Conservation (phyloP, 1,140 invertebrate species). For the Pygmarrhopalites habei region DNA sequence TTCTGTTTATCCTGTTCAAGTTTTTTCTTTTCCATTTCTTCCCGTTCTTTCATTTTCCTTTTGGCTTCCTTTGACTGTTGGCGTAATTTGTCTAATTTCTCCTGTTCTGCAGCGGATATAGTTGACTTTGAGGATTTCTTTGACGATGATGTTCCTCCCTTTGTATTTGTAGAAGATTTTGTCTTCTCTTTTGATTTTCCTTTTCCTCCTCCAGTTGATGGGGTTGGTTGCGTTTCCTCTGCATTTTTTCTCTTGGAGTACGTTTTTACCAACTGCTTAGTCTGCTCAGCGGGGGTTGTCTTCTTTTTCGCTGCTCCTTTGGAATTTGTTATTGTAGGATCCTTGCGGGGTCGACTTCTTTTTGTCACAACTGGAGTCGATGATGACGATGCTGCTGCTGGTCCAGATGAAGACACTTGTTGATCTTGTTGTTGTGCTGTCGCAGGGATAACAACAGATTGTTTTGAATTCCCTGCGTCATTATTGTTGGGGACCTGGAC, state of each 20-base stretch:
- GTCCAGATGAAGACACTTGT: conserved; percentile 6
- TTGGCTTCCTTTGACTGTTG: conserved; percentile 29
- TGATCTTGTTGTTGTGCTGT: neutral
- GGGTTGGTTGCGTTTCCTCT: neutral
- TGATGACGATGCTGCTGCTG: neutral
- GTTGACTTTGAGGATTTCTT: neutral
- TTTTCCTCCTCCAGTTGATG: neutral
- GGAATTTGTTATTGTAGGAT: conserved; percentile 13
- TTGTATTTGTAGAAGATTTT: neutral
- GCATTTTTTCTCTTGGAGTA: conserved; percentile 4
- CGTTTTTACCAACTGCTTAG: conserved; percentile 7
- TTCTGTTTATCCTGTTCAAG: conserved; percentile 26
- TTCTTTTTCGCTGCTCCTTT: neutral
- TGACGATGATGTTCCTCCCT: too few species aligned
- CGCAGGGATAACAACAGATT: too few species aligned
- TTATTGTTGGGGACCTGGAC: conserved; percentile 8
- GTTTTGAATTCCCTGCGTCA: too few species aligned
- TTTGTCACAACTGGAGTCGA: neutral
- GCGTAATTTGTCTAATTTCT: conserved; percentile 13
- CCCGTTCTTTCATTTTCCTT: conserved; percentile 40
- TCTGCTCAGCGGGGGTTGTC: neutral
- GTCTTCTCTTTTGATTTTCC: neutral
- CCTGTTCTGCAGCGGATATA: conserved; percentile 9
- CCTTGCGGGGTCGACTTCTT: conserved; percentile 18
- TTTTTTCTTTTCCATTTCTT: conserved; percentile 19